phyloP scores from a whole-genome alignment of 2,113 vertebrate genomes.

The Meriones unguiculatus region DNA sequence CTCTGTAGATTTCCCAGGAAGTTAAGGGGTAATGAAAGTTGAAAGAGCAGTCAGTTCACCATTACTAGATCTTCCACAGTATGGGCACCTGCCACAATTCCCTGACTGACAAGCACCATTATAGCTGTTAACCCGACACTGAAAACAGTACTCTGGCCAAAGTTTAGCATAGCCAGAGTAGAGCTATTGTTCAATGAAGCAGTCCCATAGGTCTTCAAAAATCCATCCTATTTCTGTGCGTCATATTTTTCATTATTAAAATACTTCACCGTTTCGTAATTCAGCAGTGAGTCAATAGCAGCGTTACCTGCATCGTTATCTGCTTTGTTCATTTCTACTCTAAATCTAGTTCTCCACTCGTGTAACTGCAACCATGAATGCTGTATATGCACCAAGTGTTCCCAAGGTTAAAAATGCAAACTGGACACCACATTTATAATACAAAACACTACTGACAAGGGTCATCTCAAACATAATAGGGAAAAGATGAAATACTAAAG shows the following conservation, averaged over 20 bases:
- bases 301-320: slow-evolving; percentile 98
- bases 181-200: slow-evolving; percentile 97
- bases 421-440: slow-evolving; percentile 96
- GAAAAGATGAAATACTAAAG: slow-evolving; percentile 97
- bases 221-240: slow-evolving; percentile 95
- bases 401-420: slow-evolving; percentile 95
- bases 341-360: slow-evolving; percentile 98
- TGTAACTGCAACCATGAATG: slow-evolving; percentile 95
- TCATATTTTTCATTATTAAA: slow-evolving; percentile 99
- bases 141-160: slow-evolving; percentile 97
- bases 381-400: slow-evolving; percentile 93
- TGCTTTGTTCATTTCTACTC: slow-evolving; percentile 99
- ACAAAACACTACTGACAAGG: slow-evolving; percentile 96
- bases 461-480: slow-evolving; percentile 96
- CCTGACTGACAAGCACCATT: slow-evolving; percentile 97
- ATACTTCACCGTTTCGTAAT: slow-evolving; percentile 99
- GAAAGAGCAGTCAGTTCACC: slow-evolving; percentile 99
- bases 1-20: slow-evolving; percentile 99
- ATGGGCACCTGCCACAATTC: slow-evolving; percentile 95
- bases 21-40: slow-evolving; percentile 98
- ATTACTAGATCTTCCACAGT: slow-evolving; percentile 98
- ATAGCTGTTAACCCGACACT: slow-evolving; percentile 94
- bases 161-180: slow-evolving; percentile 97
- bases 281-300: slow-evolving; percentile 98
- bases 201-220: slow-evolving; percentile 94